Evolutionary conservation across 2,888 invertebrate genomes (phyloP).

Genomic region (Elegia similella): DNA sequence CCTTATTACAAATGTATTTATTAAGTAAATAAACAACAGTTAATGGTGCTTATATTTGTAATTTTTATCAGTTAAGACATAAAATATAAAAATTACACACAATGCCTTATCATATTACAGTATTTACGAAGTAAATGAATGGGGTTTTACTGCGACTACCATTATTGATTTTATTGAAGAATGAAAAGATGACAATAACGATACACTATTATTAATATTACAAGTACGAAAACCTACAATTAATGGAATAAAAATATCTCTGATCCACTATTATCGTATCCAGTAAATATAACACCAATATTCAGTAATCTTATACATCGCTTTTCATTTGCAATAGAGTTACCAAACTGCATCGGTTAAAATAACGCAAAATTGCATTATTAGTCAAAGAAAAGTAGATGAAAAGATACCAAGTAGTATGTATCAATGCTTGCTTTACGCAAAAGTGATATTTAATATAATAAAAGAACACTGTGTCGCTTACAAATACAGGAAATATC

Average conservation of each 20-base stretch:
- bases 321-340: slow-evolving; percentile 1
- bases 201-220: background rate
- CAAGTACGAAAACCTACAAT: slow-evolving; percentile 21
- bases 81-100: slow-evolving; percentile 1
- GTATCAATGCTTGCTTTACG: background rate
- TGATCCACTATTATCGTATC: background rate
- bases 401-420: background rate
- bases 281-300: background rate
- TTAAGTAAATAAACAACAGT: background rate
- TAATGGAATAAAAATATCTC: slow-evolving; percentile 25
- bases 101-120: background rate
- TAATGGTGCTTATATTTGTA: background rate
- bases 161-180: background rate
- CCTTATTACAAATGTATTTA: background rate
- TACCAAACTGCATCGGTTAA: background rate
- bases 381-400: background rate
- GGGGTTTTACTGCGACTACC: too few species aligned
- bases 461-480: background rate
- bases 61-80: background rate
- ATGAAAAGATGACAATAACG: background rate
- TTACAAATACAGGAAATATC: background rate
- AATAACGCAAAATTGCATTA: background rate
- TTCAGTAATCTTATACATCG: background rate
- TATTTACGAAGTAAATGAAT: too few species aligned
- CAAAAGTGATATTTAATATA: background rate